phyloP scores from a whole-genome alignment of 2,113 vertebrate species.

The Saguinus midas region DNA sequence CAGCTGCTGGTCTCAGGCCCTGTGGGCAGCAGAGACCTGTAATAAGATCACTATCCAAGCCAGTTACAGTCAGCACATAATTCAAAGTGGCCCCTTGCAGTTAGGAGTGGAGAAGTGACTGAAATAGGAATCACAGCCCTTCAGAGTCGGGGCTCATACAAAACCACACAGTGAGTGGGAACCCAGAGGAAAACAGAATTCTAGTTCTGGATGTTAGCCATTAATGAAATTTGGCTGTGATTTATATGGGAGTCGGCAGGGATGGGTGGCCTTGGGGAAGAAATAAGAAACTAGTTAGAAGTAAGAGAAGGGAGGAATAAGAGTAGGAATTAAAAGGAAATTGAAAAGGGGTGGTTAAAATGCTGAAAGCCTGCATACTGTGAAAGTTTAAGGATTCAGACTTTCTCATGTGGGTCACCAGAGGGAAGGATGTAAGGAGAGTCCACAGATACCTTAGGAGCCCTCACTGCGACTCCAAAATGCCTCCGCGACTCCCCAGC shows the following conservation, averaged over 20 bases:
- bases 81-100: conserved; percentile 42
- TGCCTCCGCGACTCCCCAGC: neutral
- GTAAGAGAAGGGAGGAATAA: neutral
- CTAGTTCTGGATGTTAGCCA: conserved; percentile 33
- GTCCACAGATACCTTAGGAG: neutral
- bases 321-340: conserved; percentile 32
- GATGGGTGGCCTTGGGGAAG: conserved; percentile 47
- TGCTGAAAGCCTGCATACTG: neutral
- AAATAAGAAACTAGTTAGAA: conserved; percentile 30
- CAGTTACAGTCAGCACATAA: conserved; percentile 36
- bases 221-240: conserved; percentile 45
- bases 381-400: conserved; percentile 10
- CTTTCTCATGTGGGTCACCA: neutral
- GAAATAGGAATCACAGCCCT: conserved; percentile 5
- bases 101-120: conserved; percentile 18
- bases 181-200: conserved; percentile 52
- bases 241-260: conserved; percentile 47
- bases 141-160: neutral
- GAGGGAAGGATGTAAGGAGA: neutral
- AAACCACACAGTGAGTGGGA: conserved; percentile 59
- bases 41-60: conserved; percentile 67
- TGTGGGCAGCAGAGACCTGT: conserved; percentile 53
- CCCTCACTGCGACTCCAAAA: neutral
- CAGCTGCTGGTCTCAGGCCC: conserved; percentile 60
- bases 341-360: neutral